Conservation (phyloP, 2,888 invertebrate species). For the Rhagophthalmus giganteus region DNA sequence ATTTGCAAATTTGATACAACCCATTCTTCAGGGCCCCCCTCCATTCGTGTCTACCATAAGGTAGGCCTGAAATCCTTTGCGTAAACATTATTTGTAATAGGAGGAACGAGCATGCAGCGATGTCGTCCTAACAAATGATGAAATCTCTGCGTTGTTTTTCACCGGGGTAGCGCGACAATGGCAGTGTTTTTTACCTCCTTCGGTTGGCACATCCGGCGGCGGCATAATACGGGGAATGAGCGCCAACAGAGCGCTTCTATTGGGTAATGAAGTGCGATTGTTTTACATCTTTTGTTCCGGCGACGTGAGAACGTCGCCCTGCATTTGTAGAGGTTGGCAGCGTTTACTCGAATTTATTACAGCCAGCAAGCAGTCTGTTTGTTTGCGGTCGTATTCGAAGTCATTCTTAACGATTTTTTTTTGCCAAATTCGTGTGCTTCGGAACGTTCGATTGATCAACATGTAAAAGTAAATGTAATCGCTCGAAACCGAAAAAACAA, state of each 20-base stretch:
- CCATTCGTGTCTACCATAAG: constrained; percentile 12
- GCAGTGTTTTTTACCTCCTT: constrained; percentile 27
- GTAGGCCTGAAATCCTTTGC: constrained; percentile 22
- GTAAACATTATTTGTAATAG: constrained; percentile 29
- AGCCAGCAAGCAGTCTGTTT: no score
- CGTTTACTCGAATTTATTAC: constrained; percentile 34
- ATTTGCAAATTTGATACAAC: constrained; percentile 25
- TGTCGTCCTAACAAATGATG: constrained; percentile 29
- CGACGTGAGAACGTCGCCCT: constrained; percentile 42
- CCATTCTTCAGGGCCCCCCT: constrained; percentile 15
- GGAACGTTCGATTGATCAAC: no score
- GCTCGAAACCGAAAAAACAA: no score
- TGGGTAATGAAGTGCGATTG: constrained; percentile 35
- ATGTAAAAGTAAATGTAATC: no score
- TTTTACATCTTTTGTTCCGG: constrained; percentile 33
- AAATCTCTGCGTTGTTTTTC: constrained; percentile 29
- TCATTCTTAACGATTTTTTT: constrained; percentile 20
- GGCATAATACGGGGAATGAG: constrained; percentile 26
- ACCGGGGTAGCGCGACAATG: constrained; percentile 20
- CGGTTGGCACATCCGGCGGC: constrained; percentile 26
- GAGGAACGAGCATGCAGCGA: constrained; percentile 6
- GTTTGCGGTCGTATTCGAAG: constrained; percentile 20
- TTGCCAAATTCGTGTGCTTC: no score
- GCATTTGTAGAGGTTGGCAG: constrained; percentile 37
- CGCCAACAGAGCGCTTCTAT: constrained; percentile 31